Evolutionary conservation across 2,113 vertebrate species (phyloP).

Genomic region (Cnemophilus loriae): DNA sequence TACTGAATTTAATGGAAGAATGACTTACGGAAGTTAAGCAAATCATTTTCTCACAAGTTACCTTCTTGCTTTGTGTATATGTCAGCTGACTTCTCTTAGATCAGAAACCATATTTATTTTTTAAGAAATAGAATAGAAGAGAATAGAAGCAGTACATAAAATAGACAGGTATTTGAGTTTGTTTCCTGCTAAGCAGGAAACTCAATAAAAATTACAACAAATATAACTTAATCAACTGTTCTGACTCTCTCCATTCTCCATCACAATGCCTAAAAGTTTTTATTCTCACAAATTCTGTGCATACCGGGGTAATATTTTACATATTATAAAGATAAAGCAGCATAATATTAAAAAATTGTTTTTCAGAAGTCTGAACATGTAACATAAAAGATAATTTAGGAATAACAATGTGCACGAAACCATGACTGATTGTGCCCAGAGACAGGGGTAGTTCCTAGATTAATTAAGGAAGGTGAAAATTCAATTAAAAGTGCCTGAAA

Average conservation of each 20-base stretch:
- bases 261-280: background rate
- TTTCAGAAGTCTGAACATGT: background rate
- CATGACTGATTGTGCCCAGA: background rate
- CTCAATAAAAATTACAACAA: background rate
- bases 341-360: background rate
- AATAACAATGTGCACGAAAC: fast-evolving
- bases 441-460: background rate
- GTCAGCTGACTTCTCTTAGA: background rate
- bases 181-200: background rate
- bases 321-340: background rate
- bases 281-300: background rate
- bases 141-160: background rate
- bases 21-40: background rate
- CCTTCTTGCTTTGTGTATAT: background rate
- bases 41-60: background rate
- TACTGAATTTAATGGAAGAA: background rate
- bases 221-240: background rate
- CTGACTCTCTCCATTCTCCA: background rate
- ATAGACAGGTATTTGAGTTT: background rate
- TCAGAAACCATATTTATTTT: background rate
- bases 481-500: background rate
- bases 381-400: background rate
- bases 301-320: background rate
- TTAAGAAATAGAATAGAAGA: background rate
- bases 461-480: background rate